Percentiles rank a stretch among this genome's conserved stretches.
Conservation (phyloP, 2,888 invertebrate genomes). For the Caprella mutica region DNA sequence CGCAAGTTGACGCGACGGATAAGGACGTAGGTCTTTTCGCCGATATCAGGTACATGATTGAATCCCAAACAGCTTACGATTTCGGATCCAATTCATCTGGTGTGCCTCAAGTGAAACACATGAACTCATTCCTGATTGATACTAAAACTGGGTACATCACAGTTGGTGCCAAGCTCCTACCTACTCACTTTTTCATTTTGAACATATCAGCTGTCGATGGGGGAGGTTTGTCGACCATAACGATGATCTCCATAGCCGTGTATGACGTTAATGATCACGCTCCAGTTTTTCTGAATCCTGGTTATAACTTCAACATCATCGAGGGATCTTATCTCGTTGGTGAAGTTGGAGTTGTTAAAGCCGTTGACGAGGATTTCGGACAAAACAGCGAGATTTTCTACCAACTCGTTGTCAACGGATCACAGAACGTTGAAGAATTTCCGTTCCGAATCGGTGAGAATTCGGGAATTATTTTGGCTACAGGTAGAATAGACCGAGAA, state of each 20-base stretch:
- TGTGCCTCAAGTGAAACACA: not conserved
- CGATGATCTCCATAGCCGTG: conserved; percentile 58
- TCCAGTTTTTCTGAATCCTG: conserved; percentile 67
- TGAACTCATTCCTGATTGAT: conserved; percentile 21
- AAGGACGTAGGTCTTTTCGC: conserved; percentile 17
- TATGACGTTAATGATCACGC: conserved; percentile 62
- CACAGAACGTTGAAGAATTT: conserved; percentile 35
- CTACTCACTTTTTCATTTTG: conserved; percentile 47
- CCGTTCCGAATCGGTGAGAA: conserved; percentile 61
- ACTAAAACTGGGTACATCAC: conserved; percentile 18
- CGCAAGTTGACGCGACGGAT: conserved; percentile 23
- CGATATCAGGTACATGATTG: conserved; percentile 20
- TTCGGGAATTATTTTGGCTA: conserved; percentile 58
- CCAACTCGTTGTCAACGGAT: conserved; percentile 38
- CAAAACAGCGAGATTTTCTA: conserved; percentile 67
- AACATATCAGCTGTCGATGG: conserved; percentile 65
- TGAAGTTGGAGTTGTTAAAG: conserved; percentile 62
- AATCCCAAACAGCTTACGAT: conserved; percentile 13
- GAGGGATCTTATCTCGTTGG: conserved; percentile 63
- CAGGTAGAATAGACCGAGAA: conserved; percentile 67
- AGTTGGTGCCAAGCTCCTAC: conserved; percentile 18
- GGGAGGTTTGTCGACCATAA: conserved; percentile 58
- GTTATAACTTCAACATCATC: conserved; percentile 68
- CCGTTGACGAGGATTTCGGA: conserved; percentile 67
- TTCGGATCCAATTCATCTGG: not conserved